Conservation (phyloP, 2,888 invertebrate species). For the Sarcophaga variegata region DNA sequence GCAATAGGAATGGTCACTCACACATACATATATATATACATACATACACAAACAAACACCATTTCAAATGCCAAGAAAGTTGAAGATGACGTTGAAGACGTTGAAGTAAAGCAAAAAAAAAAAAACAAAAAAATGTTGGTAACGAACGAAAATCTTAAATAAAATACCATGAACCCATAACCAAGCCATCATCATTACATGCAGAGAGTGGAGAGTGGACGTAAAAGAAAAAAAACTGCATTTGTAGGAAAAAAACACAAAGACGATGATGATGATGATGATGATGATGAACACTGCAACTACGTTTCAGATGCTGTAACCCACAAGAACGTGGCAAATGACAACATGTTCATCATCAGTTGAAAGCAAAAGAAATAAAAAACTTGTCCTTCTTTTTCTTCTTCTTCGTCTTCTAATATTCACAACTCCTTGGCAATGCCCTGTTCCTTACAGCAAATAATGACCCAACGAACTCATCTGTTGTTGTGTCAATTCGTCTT, state of each 20-base stretch:
- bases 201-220: neutral
- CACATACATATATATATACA: no score
- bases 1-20: no score
- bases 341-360: constrained; percentile 68
- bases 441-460: neutral
- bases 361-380: constrained; percentile 13
- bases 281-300: neutral
- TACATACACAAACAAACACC: neutral
- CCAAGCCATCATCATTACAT: constrained; percentile 35
- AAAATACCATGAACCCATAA: constrained; percentile 38
- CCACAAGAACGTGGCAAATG: constrained; percentile 64
- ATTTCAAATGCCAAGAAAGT: constrained; percentile 38
- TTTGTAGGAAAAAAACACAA: constrained; percentile 45
- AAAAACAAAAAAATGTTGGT: constrained; percentile 12
- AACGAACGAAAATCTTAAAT: constrained; percentile 21
- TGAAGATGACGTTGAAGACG: neutral
- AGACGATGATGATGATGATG: constrained; percentile 47
- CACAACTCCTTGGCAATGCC: no score
- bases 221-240: constrained; percentile 37
- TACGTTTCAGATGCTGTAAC: constrained; percentile 9
- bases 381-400: neutral
- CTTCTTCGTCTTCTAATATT: neutral
- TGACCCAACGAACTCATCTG: constrained; percentile 36
- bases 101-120: constrained; percentile 5
- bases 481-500: constrained; percentile 34